A percentile compares a stretch with the other conserved stretches of the same genome.
phyloP scores from a whole-genome alignment of 2,113 vertebrate species.

The rabbit (Oryctolagus cuniculus) region mOryCun1.1 NC_091439.1:104733501-104734000 shows the following conservation, averaged over 20 bases:
- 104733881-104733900: background rate
- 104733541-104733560: constrained; percentile 1
- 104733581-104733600: background rate
- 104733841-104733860: background rate
- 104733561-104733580: background rate
- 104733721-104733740: background rate
- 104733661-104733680: background rate
- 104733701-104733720: background rate
- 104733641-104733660: background rate
- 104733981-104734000: background rate
- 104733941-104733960: background rate
- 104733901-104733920: background rate
- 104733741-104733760: background rate
- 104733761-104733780: background rate
- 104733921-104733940: background rate
- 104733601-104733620: background rate
- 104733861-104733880: background rate
- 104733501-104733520: background rate
- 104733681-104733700: background rate
- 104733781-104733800: background rate
- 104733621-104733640: background rate
- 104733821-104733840: background rate
- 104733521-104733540: background rate
- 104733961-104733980: background rate
- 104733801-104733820: background rate